A percentile compares a stretch with the other conserved stretches of the same genome.
Evolutionary conservation across 2,888 invertebrate species (phyloP).

Genomic region (Xylota sylvarum): DNA sequence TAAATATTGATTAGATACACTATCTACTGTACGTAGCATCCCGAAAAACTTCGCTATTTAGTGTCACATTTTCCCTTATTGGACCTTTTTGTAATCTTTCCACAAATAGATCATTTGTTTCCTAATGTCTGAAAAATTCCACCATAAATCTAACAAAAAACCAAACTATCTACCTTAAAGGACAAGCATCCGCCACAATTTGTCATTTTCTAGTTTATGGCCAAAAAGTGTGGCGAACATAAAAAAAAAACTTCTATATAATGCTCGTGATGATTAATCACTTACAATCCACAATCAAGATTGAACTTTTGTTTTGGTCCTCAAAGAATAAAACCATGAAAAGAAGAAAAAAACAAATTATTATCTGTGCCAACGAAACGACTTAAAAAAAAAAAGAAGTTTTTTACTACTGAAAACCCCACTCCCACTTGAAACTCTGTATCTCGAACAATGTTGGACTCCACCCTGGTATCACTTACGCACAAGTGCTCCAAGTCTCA

Average conservation of each 20-base stretch:
- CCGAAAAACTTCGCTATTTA: constrained; percentile 5
- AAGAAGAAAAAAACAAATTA: constrained; percentile 34
- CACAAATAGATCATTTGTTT: constrained; percentile 49
- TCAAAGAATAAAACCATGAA: background rate
- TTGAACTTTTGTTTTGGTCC: constrained; percentile 50
- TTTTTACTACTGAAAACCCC: background rate
- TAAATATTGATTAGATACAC: background rate
- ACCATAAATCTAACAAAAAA: constrained; percentile 44
- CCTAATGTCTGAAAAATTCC: constrained; percentile 30
- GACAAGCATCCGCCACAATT: constrained; percentile 68
- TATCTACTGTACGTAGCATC: background rate
- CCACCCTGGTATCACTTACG: constrained; percentile 29
- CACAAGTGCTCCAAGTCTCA: constrained; percentile 25
- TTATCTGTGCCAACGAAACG: constrained; percentile 52
- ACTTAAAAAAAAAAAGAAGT: constrained; percentile 24
- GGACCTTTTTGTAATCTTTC: constrained; percentile 21
- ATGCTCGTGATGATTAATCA: constrained; percentile 65
- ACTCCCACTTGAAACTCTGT: background rate
- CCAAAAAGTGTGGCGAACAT: constrained; percentile 27
- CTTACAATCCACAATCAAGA: constrained; percentile 58
- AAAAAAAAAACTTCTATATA: constrained; percentile 45
- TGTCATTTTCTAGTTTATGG: constrained; percentile 63
- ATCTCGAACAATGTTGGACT: background rate
- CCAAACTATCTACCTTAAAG: constrained; percentile 43
- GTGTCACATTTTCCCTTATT: constrained; percentile 8